Evolutionary conservation across 2,797 vertebrate genomes (phyloP).

Genomic region (Helicolenus hilgendorfi): DNA sequence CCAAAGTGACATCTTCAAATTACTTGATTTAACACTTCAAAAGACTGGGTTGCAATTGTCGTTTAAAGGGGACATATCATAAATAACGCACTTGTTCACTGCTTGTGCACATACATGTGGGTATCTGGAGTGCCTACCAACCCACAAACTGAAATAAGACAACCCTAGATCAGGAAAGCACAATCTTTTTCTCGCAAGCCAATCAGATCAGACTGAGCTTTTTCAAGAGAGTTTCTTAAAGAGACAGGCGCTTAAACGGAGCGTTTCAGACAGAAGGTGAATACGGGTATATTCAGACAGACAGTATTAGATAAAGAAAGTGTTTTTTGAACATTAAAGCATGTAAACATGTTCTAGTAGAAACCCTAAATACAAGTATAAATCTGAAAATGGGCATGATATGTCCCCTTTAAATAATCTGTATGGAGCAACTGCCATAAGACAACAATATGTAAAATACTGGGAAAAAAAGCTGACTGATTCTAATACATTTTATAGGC

Average conservation of each 20-base stretch:
- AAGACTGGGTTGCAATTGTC: not conserved
- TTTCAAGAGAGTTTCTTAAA: not conserved
- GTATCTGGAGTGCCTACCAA: too few relatives aligned
- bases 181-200: fast-evolving
- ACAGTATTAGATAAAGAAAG: too few relatives aligned
- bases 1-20: not conserved
- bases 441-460: not conserved
- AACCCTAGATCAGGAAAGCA: not conserved
- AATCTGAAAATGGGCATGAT: not conserved
- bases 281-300: too few relatives aligned
- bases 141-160: not conserved
- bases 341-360: fast-evolving
- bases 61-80: not conserved
- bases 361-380: not conserved
- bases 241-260: not conserved
- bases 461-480: fast-evolving
- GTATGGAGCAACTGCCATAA: not conserved
- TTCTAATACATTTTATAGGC: not conserved
- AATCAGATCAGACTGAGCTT: not conserved
- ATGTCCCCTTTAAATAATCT: not conserved
- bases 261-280: too few relatives aligned
- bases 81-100: too few relatives aligned
- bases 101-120: too few relatives aligned
- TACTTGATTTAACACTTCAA: not conserved
- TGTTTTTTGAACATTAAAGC: not conserved